Percentiles rank a stretch among this genome's conserved stretches.
Evolutionary conservation across 2,113 vertebrate genomes (phyloP).

Genomic region (Addax nasomaculatus): DNA sequence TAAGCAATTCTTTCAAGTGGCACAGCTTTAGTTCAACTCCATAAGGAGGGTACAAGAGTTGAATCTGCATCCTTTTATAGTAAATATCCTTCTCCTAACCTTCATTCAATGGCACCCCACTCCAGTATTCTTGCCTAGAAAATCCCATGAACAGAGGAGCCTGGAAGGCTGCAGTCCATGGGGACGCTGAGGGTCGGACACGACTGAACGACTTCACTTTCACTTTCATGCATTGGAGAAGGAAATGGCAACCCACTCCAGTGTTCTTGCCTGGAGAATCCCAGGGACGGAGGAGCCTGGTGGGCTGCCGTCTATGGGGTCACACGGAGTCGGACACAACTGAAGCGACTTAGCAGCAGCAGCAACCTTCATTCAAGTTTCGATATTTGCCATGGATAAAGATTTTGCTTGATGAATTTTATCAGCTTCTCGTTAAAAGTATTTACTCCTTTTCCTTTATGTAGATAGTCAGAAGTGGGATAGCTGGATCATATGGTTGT

Average conservation of each 20-base stretch:
- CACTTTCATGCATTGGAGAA: no score
- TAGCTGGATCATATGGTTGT: background rate
- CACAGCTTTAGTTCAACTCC: background rate
- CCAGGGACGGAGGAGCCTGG: fast-evolving
- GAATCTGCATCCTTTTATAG: background rate
- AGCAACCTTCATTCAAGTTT: background rate
- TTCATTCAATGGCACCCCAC: background rate
- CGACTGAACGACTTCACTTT: no score
- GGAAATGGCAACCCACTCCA: no score
- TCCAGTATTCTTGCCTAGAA: no score
- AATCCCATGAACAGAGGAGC: no score
- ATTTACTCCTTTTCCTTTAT: background rate
- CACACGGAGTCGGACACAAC: no score
- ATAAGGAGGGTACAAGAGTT: background rate
- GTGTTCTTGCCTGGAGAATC: no score
- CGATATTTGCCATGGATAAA: background rate
- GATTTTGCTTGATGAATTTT: background rate
- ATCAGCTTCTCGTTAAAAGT: background rate
- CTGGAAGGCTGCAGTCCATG: no score
- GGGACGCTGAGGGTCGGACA: no score
- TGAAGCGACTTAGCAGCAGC: no score
- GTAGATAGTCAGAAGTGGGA: background rate
- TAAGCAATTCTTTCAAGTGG: background rate
- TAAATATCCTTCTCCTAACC: background rate
- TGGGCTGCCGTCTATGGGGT: no score